Evolutionary conservation across 1,140 invertebrate species (phyloP), one percentile per base, ranked within the genome.

Genomic region (Tetranychus urticae): DNA sequence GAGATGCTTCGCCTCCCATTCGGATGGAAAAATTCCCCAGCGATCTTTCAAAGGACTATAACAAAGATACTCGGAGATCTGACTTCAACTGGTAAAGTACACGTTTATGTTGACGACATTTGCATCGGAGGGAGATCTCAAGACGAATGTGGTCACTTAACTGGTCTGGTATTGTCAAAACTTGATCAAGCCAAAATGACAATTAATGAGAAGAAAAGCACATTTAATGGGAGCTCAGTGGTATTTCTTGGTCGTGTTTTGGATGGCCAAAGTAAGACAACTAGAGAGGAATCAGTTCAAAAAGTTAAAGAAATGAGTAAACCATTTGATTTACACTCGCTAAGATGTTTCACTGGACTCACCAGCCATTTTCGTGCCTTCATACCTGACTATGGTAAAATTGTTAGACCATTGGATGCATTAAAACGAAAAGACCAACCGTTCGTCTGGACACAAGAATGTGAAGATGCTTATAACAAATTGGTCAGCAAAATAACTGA

Each of bases 381-480:
- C 45, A 61, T 66, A 67, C 13, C 23, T 45, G 57, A 70, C 59
- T 69, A 71, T 42, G 69, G 72, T 6, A 56, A 62, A 23, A 58
- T 71, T 36, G 65, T 70, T 37, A 58, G 62, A 33, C 59, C 59
- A 5, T 34, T 60, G 14, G 35, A 13, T 6, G 12, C 55, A 52
- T 39, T 60, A n/a, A 60, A 13, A 14, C 59, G 33, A 35, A 60
- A 60, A 52, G 48, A 60, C 31, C 14, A 31, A 12, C 46, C 46
- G 1, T 60, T 60, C 34, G 2, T 31, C 5, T 60, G 59, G 59
- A 54, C 5, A 8, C 3, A 12, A 23, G 46, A 60, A 50, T 42
- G 37, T 23, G 59, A 31, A 37, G 34, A 60, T 36, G 7, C 59
- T 10, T 60, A 58, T 54, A 34, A 34, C 4, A 12, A 13, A 35